These are phyloP conservation scores for Mus pahari DNA, from an alignment of 2,113 vertebrate genomes.

Conservation along the genomic window DNA sequence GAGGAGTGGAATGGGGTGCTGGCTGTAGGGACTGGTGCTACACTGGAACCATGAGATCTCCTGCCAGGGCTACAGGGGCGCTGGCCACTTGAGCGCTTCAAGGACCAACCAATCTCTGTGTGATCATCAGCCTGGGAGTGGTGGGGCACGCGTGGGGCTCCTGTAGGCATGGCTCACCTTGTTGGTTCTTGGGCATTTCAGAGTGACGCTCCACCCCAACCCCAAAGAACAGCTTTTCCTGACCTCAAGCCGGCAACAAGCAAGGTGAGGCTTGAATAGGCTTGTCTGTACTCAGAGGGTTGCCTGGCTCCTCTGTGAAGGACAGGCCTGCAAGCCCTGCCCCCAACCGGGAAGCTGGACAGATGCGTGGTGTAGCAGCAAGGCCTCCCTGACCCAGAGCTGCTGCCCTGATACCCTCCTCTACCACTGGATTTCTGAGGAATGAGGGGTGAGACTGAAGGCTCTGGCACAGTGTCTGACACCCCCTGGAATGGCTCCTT, in stretches of 20 bases:
- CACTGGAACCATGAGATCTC: no score
- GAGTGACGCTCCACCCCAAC: background rate
- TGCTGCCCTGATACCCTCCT: background rate
- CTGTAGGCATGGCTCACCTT: background rate
- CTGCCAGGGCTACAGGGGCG: background rate
- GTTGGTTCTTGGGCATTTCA: background rate
- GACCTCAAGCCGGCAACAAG: background rate
- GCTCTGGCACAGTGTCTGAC: no score
- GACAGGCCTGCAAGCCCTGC: background rate
- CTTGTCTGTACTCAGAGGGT: background rate
- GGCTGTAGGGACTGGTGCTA: rapidly evolving
- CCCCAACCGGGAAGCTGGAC: background rate
- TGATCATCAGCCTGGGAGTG: no score
- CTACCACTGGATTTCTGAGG: background rate
- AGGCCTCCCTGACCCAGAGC: no score
- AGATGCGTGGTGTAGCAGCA: rapidly evolving
- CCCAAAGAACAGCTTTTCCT: background rate
- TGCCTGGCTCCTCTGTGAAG: background rate
- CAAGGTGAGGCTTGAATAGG: rapidly evolving
- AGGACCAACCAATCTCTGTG: background rate
- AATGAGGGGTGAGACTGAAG: background rate
- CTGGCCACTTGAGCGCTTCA: background rate
- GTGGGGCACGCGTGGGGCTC: background rate
- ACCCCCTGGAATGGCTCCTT: background rate
- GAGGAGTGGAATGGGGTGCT: rapidly evolving